These are phyloP conservation scores for Dendronephthya gigantea DNA, from an alignment of 64 coral and sea anemone genomes.

Conservation along the genomic window DNA sequence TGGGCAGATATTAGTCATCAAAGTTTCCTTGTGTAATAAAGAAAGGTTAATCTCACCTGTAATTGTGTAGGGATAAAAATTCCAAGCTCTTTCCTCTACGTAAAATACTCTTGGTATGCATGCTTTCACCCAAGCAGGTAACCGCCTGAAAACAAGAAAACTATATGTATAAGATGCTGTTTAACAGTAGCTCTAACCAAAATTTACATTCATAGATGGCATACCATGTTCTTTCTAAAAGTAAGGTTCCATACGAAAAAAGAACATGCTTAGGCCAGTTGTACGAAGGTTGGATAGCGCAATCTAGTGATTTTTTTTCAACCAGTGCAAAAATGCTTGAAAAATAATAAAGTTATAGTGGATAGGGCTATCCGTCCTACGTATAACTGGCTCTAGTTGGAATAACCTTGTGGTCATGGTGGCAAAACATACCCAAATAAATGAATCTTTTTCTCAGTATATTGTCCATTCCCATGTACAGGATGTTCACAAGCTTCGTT, in stretches of 20 bases:
- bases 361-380: too few relatives aligned
- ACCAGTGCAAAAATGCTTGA: too few relatives aligned
- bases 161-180: too few relatives aligned
- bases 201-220: too few relatives aligned
- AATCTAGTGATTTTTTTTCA: too few relatives aligned
- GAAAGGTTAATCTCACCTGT: slow-evolving; percentile 51
- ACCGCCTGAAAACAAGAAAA: slow-evolving; percentile 38
- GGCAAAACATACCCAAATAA: slow-evolving; percentile 60
- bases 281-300: neutral
- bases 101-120: slow-evolving; percentile 99
- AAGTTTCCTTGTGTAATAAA: neutral
- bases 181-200: too few relatives aligned
- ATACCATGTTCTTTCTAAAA: too few relatives aligned
- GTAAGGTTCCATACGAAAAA: too few relatives aligned
- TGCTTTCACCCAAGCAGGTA: slow-evolving; percentile 69
- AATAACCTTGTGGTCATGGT: too few relatives aligned
- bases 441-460: slow-evolving; percentile 93
- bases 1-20: neutral
- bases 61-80: slow-evolving; percentile 93
- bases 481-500: slow-evolving; percentile 84
- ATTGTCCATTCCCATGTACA: slow-evolving; percentile 64
- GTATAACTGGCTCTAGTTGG: too few relatives aligned
- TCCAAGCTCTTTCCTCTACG: slow-evolving; percentile 94
- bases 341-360: too few relatives aligned
- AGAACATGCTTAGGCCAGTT: too few relatives aligned